Conservation (phyloP, 2,113 vertebrate species). For the Lanius collurio region DNA sequence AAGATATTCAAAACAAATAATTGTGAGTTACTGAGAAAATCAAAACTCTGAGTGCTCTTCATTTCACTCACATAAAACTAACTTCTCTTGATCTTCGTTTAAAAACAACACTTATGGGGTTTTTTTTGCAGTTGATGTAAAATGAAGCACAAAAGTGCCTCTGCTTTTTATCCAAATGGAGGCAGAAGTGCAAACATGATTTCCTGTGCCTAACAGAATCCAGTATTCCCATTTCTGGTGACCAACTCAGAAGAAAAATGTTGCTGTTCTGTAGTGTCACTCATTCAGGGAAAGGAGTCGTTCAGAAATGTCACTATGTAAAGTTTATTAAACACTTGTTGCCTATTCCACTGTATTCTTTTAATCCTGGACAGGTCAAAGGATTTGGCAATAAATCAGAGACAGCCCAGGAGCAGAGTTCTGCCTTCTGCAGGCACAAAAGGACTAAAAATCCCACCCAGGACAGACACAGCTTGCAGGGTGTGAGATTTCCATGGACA, state of each 20-base stretch:
- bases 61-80: background rate
- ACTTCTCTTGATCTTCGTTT: background rate
- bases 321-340: background rate
- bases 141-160: background rate
- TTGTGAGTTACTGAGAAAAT: background rate
- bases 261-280: rapidly evolving
- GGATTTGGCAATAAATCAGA: background rate
- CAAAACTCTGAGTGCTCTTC: background rate
- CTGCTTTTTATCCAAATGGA: background rate
- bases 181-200: background rate
- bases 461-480: background rate
- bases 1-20: slow-evolving; percentile 20
- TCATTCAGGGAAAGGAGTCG: background rate
- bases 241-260: background rate
- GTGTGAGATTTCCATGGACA: background rate
- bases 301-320: background rate
- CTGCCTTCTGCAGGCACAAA: background rate
- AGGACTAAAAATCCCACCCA: no score
- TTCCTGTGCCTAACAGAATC: background rate
- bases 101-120: background rate
- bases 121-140: background rate
- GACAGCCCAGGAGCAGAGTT: background rate
- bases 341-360: background rate
- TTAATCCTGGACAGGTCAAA: background rate
- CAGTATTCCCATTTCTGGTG: background rate